Percentiles rank a stretch among this genome's conserved stretches.
Evolutionary conservation across 2,888 invertebrate species (phyloP).

Genomic region (Zaprionus bogoriensis): DNA sequence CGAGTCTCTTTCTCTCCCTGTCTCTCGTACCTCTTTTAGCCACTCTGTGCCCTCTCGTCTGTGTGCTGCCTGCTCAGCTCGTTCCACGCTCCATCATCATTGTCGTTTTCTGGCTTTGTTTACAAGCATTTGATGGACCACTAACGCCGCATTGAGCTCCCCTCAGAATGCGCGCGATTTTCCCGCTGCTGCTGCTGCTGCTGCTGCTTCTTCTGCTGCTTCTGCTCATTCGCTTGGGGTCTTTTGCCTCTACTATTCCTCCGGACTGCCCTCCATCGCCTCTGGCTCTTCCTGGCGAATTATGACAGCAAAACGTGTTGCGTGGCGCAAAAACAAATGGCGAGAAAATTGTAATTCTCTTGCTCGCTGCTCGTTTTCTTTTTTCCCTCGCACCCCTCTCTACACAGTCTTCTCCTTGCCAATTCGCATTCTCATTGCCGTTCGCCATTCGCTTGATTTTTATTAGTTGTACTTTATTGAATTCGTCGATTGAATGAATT

Average conservation of each 20-base stretch:
- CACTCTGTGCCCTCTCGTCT: too few species aligned
- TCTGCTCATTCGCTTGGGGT: slow-evolving; percentile 21
- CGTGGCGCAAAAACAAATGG: slow-evolving; percentile 64
- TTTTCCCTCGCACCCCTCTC: neutral
- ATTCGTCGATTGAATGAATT: slow-evolving; percentile 75
- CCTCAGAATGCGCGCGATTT: slow-evolving; percentile 64
- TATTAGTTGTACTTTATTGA: slow-evolving; percentile 77
- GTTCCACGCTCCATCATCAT: slow-evolving; percentile 14
- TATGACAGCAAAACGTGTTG: slow-evolving; percentile 63
- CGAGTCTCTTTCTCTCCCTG: neutral
- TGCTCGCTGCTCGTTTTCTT: slow-evolving; percentile 44
- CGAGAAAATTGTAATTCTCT: slow-evolving; percentile 76
- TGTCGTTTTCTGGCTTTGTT: slow-evolving; percentile 73
- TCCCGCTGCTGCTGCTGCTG: slow-evolving; percentile 13
- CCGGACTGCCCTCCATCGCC: too few species aligned
- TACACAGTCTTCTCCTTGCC: slow-evolving; percentile 6
- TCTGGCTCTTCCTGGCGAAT: slow-evolving; percentile 45
- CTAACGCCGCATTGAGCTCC: slow-evolving; percentile 64
- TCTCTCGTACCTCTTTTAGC: too few species aligned
- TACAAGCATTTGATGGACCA: slow-evolving; percentile 77
- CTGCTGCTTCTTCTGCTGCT: neutral
- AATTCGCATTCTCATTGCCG: slow-evolving; percentile 43
- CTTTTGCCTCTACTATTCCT: slow-evolving; percentile 4
- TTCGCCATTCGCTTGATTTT: slow-evolving; percentile 62
- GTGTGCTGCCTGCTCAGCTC: too few species aligned